Conservation (phyloP, 1,140 invertebrate genomes). For the Papilio polytes region DNA sequence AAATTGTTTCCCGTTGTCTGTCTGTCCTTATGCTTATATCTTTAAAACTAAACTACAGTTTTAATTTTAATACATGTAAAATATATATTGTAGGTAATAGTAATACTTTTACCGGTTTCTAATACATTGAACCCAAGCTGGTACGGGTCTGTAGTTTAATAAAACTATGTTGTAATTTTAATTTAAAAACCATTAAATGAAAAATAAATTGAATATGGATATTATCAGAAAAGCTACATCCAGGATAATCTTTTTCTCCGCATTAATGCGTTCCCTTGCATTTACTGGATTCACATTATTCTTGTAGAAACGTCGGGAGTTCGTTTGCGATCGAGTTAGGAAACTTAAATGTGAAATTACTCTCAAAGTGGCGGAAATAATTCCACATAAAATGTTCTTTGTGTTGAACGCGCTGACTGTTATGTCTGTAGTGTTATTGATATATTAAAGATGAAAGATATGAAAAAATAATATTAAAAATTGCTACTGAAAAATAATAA, state of each 20-base stretch:
- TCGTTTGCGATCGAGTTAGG: constrained; percentile 54
- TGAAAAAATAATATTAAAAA: background rate
- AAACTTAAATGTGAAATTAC: constrained; percentile 58
- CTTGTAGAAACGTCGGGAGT: constrained; percentile 36
- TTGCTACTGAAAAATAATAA: background rate
- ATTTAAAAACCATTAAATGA: background rate
- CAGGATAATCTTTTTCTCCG: constrained; percentile 10
- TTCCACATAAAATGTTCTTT: constrained; percentile 38
- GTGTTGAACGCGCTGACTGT: background rate
- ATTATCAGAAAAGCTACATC: constrained; percentile 2
- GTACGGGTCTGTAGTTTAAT: background rate
- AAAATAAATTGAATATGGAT: constrained; percentile 18
- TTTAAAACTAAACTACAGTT: too few species aligned
- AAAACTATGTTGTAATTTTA: background rate
- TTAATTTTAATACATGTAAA: too few species aligned
- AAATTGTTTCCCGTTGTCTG: too few species aligned
- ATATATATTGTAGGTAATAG: too few species aligned
- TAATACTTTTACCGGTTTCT: too few species aligned
- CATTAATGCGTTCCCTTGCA: constrained; percentile 32
- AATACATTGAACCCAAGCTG: too few species aligned
- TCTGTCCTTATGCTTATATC: too few species aligned
- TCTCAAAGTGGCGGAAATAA: constrained; percentile 54
- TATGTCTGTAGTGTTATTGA: background rate
- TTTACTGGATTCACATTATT: constrained; percentile 38
- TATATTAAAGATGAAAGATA: background rate